Percentiles rank a stretch among this genome's conserved stretches.
These are phyloP conservation scores for Ferdinandea cuprea DNA, from an alignment of 2,888 invertebrate species.

Conservation along the genomic window DNA sequence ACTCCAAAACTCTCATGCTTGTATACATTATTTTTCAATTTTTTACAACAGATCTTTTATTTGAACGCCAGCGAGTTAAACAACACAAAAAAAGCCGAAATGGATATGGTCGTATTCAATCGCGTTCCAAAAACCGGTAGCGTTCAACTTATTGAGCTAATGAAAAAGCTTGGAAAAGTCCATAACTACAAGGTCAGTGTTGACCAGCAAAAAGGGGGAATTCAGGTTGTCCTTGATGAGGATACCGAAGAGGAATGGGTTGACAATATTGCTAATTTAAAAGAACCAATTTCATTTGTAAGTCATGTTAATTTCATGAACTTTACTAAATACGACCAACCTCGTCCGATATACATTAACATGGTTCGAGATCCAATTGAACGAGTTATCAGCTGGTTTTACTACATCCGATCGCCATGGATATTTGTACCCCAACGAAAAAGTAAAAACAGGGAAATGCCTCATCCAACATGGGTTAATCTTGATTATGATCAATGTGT, in stretches of 20 bases:
- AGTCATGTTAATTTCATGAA: slow-evolving; percentile 81
- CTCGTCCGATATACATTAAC: slow-evolving; percentile 94
- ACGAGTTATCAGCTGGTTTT: slow-evolving; percentile 95
- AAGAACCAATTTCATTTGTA: slow-evolving; percentile 78
- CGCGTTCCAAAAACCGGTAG: slow-evolving; percentile 82
- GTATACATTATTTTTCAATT: neutral
- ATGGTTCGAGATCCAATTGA: slow-evolving; percentile 95
- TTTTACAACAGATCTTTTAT: slow-evolving; percentile 83
- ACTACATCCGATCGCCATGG: slow-evolving; percentile 95
- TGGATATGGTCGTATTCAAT: slow-evolving; percentile 87
- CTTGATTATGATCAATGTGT: slow-evolving; percentile 95
- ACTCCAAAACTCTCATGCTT: neutral
- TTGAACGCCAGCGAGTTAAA: slow-evolving; percentile 89
- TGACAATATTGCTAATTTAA: slow-evolving; percentile 78
- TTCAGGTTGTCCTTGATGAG: slow-evolving; percentile 75
- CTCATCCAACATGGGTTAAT: slow-evolving; percentile 93
- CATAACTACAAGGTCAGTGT: slow-evolving; percentile 78
- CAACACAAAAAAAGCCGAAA: slow-evolving; percentile 89
- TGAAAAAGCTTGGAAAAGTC: slow-evolving; percentile 78
- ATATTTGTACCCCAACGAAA: slow-evolving; percentile 93
- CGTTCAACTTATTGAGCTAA: slow-evolving; percentile 79
- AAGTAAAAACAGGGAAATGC: slow-evolving; percentile 84
- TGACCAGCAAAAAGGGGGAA: slow-evolving; percentile 79
- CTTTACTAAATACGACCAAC: slow-evolving; percentile 85
- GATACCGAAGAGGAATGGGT: slow-evolving; percentile 77